Evolutionary conservation across 2,113 vertebrate species (phyloP).

Genomic region (Chascanopsetta lugubris): DNA sequence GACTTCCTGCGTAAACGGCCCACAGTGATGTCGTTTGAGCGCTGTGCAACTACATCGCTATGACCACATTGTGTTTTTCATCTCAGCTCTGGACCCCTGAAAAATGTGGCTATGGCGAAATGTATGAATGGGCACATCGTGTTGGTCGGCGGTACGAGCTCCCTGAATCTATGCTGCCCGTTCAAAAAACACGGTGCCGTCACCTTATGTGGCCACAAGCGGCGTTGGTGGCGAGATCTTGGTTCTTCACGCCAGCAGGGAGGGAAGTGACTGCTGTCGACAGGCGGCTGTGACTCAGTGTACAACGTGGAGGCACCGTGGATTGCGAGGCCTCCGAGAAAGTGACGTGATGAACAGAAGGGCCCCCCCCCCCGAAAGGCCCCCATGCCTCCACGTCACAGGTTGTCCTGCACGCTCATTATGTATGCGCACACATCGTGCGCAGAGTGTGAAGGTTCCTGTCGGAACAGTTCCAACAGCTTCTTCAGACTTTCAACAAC

Average conservation of each 20-base stretch:
- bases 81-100: not conserved
- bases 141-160: no score
- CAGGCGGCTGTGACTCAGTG: conserved; percentile 31
- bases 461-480: no score
- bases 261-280: conserved; percentile 13
- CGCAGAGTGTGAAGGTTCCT: no score
- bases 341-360: not conserved
- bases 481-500: no score
- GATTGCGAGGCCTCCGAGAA: not conserved
- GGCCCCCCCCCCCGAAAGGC: not conserved
- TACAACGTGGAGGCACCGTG: not conserved
- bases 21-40: not conserved
- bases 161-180: not conserved
- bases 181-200: not conserved
- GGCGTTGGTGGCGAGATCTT: conserved; percentile 25
- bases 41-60: no score
- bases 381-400: not conserved
- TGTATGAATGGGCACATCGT: no score
- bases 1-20: not conserved
- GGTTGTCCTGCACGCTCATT: not conserved
- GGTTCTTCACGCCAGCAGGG: conserved; percentile 23
- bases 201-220: not conserved
- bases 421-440: not conserved
- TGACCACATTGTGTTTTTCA: no score
- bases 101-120: no score